Percentiles rank a stretch among this genome's conserved stretches.
Evolutionary conservation across 2,797 vertebrate genomes (phyloP).

Genomic region (Psittacula derbiana): DNA sequence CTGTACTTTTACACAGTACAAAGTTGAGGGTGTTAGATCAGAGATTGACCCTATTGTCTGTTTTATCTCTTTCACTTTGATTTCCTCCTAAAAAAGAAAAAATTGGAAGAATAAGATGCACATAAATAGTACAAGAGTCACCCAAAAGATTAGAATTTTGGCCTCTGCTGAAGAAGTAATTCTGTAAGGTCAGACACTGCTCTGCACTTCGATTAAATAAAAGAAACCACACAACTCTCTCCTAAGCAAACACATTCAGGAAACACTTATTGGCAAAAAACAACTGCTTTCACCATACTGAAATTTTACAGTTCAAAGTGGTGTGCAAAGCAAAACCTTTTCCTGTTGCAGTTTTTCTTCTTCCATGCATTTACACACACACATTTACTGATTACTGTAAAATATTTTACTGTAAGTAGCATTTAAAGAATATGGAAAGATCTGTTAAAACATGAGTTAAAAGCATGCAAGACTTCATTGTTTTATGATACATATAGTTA

Average conservation of each 20-base stretch:
- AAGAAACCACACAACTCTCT: neutral
- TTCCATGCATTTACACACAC: neutral
- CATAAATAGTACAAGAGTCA: neutral
- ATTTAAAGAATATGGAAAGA: neutral
- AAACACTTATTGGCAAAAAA: neutral
- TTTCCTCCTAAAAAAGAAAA: neutral
- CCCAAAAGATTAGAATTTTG: neutral
- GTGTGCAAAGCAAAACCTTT: neutral
- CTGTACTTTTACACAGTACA: slow-evolving; percentile 70
- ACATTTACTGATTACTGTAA: neutral
- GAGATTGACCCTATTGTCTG: neutral
- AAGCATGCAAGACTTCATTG: neutral
- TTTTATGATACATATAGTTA: neutral
- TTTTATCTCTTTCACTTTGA: neutral
- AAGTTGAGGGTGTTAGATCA: neutral
- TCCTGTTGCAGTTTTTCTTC: neutral
- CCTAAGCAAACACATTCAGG: neutral
- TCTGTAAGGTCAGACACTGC: neutral
- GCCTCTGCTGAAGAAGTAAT: neutral
- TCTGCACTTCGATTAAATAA: neutral
- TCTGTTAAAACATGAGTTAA: neutral
- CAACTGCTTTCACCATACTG: neutral
- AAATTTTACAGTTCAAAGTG: neutral
- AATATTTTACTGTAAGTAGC: neutral
- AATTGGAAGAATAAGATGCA: neutral